Conservation (phyloP, 2,113 vertebrate genomes). For the Clarias macrocephalus region DNA sequence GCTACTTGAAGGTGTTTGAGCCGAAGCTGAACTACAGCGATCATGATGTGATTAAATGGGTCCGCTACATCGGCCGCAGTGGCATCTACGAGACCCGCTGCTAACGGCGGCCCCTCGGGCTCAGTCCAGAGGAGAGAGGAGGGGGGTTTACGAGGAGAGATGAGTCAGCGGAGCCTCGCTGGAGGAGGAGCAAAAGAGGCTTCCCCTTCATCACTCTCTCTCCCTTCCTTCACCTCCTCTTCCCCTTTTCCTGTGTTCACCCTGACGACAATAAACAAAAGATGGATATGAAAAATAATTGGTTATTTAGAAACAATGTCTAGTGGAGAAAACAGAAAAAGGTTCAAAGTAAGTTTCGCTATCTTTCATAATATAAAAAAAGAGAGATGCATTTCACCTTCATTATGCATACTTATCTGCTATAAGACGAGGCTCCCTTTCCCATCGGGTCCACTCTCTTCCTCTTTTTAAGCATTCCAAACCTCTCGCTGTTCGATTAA, state of each 20-base stretch:
- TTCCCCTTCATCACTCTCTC: slow-evolving; percentile 10
- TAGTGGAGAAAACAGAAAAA: slow-evolving; percentile 4
- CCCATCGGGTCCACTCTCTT: slow-evolving; percentile 25
- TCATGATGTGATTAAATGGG: slow-evolving; percentile 99
- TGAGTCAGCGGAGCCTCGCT: neutral
- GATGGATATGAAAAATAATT: slow-evolving; percentile 13
- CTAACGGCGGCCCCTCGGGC: slow-evolving; percentile 71
- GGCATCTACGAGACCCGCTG: slow-evolving; percentile 99
- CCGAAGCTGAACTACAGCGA: slow-evolving; percentile 99
- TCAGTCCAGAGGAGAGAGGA: slow-evolving; percentile 5
- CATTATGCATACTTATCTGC: slow-evolving; percentile 15
- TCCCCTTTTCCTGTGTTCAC: slow-evolving; percentile 34
- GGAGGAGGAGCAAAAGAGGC: slow-evolving; percentile 5
- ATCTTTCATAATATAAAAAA: neutral
- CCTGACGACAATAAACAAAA: neutral
- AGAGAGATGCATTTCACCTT: neutral
- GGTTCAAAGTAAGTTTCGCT: slow-evolving; percentile 10
- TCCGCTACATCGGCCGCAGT: slow-evolving; percentile 97
- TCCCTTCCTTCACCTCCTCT: slow-evolving; percentile 1
- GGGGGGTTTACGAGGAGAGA: neutral
- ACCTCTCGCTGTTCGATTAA: slow-evolving; percentile 30
- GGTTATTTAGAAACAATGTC: slow-evolving; percentile 4
- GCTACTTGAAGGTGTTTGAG: slow-evolving; percentile 99
- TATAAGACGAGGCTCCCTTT: slow-evolving; percentile 30
- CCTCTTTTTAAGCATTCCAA: slow-evolving; percentile 47